Base-by-base conservation (phyloP, 2,113 vertebrate genomes). In the Myiopsitta monachus region DNA sequence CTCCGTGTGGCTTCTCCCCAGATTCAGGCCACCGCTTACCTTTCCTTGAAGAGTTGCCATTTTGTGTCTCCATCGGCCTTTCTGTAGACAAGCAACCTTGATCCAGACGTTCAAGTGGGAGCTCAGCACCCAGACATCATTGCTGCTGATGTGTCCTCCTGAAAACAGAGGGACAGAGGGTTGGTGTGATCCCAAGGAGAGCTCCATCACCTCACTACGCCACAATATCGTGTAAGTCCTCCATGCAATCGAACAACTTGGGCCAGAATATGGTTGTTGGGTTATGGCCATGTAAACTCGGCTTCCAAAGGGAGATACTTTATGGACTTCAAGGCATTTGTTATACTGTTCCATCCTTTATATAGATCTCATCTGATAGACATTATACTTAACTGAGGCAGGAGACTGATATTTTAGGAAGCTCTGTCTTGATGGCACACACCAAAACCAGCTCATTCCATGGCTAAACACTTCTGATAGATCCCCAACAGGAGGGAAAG, bases 61-160 rank as follows among this genome's bases (percentile, higher is more conserved):
- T 94, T 97, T 98, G 94, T 98, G 98, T 54, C 98, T 97, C 98
- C 98, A 98, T 49, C 98, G 94, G 63, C 98, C 98, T 64, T 98
- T 98, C 77, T 95, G 96, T 86, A 98, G 67, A 0, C 97, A 95
- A 33, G 98, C 97, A 15, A 98, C 98, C 41, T 97, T 98, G 64
- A 98, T 97, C 98, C 98, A 98, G 55, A 98, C 97, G 0, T 98
- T 98, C 68, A 98, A 83, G 77, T 97, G 97, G 22, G 98, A 97
- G 91, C 97, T 98, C 84, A 98, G 97, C 90, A 98, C 94, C 98
- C 98, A 98, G 16, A 98, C 97, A 3, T 98, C 98, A 0, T 82
- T 96, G 92, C 98, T 98, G 95, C 97, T 98, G 94, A 98, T 96
- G 82, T 98, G 98, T 49, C 98, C 98, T 69, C 98, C 98, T 98